Base-by-base conservation (phyloP, 2,888 invertebrate species). In the Habroteleia sp. region DNA sequence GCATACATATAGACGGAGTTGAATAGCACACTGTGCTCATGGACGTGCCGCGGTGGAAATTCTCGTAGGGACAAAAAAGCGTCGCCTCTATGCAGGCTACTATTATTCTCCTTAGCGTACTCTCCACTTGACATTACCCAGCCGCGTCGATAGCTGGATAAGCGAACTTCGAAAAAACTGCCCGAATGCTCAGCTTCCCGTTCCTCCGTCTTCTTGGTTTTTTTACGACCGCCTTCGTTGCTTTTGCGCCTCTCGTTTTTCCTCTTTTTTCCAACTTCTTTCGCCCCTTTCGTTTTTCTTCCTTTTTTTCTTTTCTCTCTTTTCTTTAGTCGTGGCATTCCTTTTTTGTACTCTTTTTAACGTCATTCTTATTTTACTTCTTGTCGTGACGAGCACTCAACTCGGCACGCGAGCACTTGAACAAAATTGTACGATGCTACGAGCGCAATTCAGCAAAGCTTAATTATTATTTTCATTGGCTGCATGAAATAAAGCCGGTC, bases 31-130 rank as follows among this genome's bases (percentile, higher is more conserved):
- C 44, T 37, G 39, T 74, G 63, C 52, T 52, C 72, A 65, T 58
- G 63, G 66, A 65, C 62, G 68, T 58, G 65, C 69, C 77, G 65
- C 66, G 69, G 65, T 65, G 73, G 42, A 68, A 63, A 74, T 74
- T 76, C 54, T 66, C 42, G 37, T 23, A 17, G 39, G 29, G 13
- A 46, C 48, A 69, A 69, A 75, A 68, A 75, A 74, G 48, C 60
- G 62, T 73, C 66, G 58, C 56, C 72, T 68, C 58, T 46, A 16
- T 48, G 62, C 54, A 42, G 52, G 60, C 74, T 46, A 68, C 71
- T 69, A 60, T 71, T 76, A 63, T 74, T 71, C 69, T 74, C 69
- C 60, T 72, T 60, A 73, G 52, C 72, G 41, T 60, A 35, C 62
- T 54, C 62, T 44, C 62, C 54, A 62, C 54, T 52, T 58, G 44